Base-by-base conservation (phyloP, 2,888 invertebrate species). In the Stegana nigrithorax region DNA sequence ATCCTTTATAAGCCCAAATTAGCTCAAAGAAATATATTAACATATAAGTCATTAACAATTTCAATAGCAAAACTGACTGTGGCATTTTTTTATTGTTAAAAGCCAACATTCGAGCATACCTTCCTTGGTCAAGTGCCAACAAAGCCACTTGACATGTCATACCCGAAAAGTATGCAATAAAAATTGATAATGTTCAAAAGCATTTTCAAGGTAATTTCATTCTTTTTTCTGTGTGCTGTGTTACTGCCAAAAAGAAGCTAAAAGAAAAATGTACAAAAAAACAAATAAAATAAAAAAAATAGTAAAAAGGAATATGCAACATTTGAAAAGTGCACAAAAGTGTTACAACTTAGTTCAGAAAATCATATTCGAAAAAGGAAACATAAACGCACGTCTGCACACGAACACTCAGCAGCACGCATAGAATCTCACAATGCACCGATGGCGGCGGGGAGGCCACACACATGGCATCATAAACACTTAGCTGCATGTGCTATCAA, bases 341-440 rank as follows among this genome's bases (percentile, higher is more conserved):
- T n/a, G 36, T 36, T n/a, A 36, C 4, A 36, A 36, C n/a, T 5
- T 36, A 10, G 3, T 36, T n/a, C n/a, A 44, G 14, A 12, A 47
- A 47, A 47, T 47, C 47, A 47, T 47, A 47, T 21, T 14, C 23
- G 25, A 47, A 47, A 47, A 47, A 25, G 23, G 10, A 10, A 36
- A 36, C 21, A 53, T 29, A 19, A 27, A 53, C 53, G 53, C 53
- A 53, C 53, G 53, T 32, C 25, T 53, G 51, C 53, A 53, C 53
- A 23, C 32, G 32, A n/a, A 51, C 27, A 51, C 47, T 26, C n/a
- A 50, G 21, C 14, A 17, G 10, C 10, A 36, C 36, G 36, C 36
- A 36, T 36, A 53, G 12, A 53, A n/a, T n/a, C n/a, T n/a, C n/a
- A n/a, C n/a, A n/a, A n/a, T n/a, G n/a, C n/a, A n/a, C n/a, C n/a